phyloP scores from a whole-genome alignment of 2,797 vertebrate species.

The Enoplosus armatus region DNA sequence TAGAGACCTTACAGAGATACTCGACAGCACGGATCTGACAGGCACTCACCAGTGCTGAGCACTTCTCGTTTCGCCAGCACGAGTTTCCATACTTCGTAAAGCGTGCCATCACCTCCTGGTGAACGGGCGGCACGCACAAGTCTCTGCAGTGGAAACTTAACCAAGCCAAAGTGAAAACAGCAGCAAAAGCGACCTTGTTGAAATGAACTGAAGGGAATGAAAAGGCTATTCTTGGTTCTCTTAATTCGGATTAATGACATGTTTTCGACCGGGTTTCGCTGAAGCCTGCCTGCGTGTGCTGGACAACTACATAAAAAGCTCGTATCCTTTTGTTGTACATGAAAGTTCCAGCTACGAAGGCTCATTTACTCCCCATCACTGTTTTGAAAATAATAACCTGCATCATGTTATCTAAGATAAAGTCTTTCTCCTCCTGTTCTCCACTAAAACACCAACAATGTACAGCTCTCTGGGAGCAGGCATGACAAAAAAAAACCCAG shows the following conservation, averaged over 20 bases:
- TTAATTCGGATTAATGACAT: not conserved
- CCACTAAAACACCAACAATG: not conserved
- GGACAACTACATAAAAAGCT: not conserved
- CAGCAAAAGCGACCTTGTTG: not conserved
- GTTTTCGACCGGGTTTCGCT: not conserved
- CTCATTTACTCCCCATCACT: conserved; percentile 3
- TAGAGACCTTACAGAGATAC: not conserved
- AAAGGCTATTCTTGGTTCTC: too few relatives aligned
- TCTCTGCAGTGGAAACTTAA: not conserved
- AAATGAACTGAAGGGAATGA: not conserved
- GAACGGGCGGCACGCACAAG: accelerated
- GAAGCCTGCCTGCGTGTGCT: not conserved
- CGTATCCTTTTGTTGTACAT: not conserved
- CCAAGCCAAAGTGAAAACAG: not conserved
- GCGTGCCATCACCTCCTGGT: not conserved
- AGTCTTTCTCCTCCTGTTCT: not conserved
- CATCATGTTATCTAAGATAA: not conserved
- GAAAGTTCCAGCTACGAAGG: not conserved
- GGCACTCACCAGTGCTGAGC: too few relatives aligned
- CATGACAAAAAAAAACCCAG: not conserved
- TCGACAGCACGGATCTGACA: not conserved
- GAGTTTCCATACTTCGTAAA: not conserved
- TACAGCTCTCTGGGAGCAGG: not conserved
- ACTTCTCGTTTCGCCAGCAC: not conserved
- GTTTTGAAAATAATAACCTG: not conserved